Evolutionary conservation across 2,888 invertebrate species (phyloP).

Genomic region (Dioctria rufipes): DNA sequence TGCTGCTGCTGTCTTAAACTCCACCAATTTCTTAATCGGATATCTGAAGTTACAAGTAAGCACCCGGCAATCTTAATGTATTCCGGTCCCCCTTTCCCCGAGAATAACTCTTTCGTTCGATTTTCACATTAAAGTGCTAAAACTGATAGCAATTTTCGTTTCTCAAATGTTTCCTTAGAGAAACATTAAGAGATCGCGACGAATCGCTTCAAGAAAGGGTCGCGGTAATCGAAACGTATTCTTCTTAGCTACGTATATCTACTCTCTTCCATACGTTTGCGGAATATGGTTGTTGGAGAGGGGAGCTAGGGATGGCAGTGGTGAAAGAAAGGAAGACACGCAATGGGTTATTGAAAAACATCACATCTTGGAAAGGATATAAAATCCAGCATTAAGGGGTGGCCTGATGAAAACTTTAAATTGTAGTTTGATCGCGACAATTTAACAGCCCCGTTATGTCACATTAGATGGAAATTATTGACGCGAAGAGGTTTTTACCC

Average conservation of each 20-base stretch:
- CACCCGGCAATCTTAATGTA: slow-evolving; percentile 15
- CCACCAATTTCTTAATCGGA: slow-evolving; percentile 27
- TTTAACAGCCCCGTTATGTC: slow-evolving; percentile 55
- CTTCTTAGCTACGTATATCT: background rate
- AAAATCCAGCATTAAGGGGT: slow-evolving; percentile 6
- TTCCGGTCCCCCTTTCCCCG: background rate
- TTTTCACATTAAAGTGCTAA: slow-evolving; percentile 59
- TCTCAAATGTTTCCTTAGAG: slow-evolving; percentile 58
- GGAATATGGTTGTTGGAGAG: no score
- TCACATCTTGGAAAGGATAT: slow-evolving; percentile 9
- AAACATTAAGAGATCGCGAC: slow-evolving; percentile 54
- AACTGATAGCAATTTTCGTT: slow-evolving; percentile 59
- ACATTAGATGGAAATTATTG: slow-evolving; percentile 54
- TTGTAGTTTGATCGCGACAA: slow-evolving; percentile 55
- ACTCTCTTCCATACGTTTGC: no score
- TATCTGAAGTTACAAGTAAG: slow-evolving; percentile 15
- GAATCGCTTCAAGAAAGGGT: slow-evolving; percentile 40
- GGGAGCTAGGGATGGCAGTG: no score
- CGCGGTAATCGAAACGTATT: background rate
- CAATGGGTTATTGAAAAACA: slow-evolving; percentile 44
- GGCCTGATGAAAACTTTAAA: slow-evolving; percentile 49
- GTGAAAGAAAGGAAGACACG: slow-evolving; percentile 15
- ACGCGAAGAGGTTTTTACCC: slow-evolving; percentile 32
- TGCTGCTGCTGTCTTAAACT: background rate
- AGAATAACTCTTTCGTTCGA: slow-evolving; percentile 58